phyloP scores from a whole-genome alignment of 2,797 vertebrate genomes.

The Bradypodion ventrale region DNA sequence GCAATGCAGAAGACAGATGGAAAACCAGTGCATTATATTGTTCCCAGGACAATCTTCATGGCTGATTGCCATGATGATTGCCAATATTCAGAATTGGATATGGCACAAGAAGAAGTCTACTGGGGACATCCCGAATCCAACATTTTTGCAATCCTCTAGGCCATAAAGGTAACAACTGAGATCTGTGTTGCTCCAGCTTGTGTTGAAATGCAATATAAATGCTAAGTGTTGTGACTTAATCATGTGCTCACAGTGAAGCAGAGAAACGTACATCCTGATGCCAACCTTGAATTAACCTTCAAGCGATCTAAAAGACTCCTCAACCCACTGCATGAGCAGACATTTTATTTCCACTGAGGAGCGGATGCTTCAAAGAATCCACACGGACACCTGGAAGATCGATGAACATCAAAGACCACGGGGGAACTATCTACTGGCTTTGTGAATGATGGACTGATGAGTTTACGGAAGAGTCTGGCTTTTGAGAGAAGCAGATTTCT shows the following conservation, averaged over 20 bases:
- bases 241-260: not conserved
- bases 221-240: not conserved
- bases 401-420: constrained; percentile 26
- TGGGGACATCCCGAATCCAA: no score
- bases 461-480: constrained; percentile 22
- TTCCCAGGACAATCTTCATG: no score
- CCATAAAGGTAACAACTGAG: not conserved
- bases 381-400: constrained; percentile 39
- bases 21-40: no score
- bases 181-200: not conserved
- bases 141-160: not conserved
- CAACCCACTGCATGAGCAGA: not conserved
- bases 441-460: constrained; percentile 20
- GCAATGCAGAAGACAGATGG: no score
- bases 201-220: not conserved
- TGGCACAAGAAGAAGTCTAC: no score
- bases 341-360: not conserved
- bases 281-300: constrained; percentile 31
- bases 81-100: no score
- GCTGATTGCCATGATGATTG: no score
- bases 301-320: constrained; percentile 18
- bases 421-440: constrained; percentile 35
- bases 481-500: not conserved
- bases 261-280: not conserved
- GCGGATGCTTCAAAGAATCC: constrained; percentile 13